Evolutionary conservation across 2,888 invertebrate species (phyloP).

Genomic region (Watsonalla binaria): DNA sequence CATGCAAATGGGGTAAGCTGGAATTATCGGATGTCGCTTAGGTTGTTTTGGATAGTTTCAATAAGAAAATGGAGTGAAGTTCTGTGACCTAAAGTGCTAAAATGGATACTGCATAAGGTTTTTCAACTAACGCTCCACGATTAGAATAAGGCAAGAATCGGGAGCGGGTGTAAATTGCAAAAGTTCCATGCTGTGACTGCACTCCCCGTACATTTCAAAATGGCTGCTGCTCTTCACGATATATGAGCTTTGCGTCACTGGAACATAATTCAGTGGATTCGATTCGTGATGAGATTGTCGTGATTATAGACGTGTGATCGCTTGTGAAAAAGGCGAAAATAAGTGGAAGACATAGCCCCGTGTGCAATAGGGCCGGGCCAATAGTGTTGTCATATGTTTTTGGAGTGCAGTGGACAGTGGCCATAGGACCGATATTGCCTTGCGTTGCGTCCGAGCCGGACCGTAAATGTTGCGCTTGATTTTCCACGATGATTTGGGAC

Average conservation of each 20-base stretch:
- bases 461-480: constrained; percentile 70
- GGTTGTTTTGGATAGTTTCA: constrained; percentile 79
- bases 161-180: constrained; percentile 65
- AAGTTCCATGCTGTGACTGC: constrained; percentile 79
- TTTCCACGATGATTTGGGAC: constrained; percentile 73
- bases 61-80: constrained; percentile 71
- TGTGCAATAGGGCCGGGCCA: constrained; percentile 52
- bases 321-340: constrained; percentile 59
- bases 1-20: constrained; percentile 86
- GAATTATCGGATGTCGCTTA: constrained; percentile 79
- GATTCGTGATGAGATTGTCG: constrained; percentile 59
- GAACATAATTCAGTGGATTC: constrained; percentile 74
- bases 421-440: constrained; percentile 76
- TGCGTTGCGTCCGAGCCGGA: constrained; percentile 72
- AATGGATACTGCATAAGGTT: constrained; percentile 68
- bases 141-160: constrained; percentile 43
- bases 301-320: constrained; percentile 60
- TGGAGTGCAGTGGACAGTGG: constrained; percentile 71
- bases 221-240: constrained; percentile 80
- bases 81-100: constrained; percentile 66
- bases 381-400: constrained; percentile 77
- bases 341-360: constrained; percentile 50
- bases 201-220: constrained; percentile 80
- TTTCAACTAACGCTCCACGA: constrained; percentile 46
- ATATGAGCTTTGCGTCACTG: constrained; percentile 81